These are phyloP conservation scores for Oncorhynchus keta DNA, from an alignment of 2,113 vertebrate genomes.

Conservation along the genomic window DNA sequence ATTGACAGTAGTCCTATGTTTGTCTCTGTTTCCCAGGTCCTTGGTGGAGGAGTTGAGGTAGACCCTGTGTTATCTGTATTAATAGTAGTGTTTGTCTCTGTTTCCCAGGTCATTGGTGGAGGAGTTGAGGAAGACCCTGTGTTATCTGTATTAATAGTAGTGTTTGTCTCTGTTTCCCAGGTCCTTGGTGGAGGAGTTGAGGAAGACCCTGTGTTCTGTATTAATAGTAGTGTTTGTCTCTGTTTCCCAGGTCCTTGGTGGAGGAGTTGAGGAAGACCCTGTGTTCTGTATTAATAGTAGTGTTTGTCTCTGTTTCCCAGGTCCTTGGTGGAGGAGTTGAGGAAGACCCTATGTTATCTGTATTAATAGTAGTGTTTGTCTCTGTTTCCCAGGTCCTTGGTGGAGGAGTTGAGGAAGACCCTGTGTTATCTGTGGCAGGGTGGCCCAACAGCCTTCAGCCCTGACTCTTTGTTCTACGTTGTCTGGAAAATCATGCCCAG, in stretches of 20 bases:
- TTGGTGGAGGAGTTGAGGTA: conserved; percentile 98
- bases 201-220: conserved; percentile 92
- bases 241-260: no score
- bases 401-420: conserved; percentile 98
- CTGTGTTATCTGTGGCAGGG: conserved; percentile 97
- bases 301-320: conserved; percentile 62
- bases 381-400: conserved; percentile 81
- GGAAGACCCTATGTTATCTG: no score
- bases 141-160: no score
- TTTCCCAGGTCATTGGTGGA: conserved; percentile 89
- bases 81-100: no score
- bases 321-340: conserved; percentile 90
- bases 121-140: conserved; percentile 97
- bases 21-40: conserved; percentile 74
- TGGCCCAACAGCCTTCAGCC: conserved; percentile 93
- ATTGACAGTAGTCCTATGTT: conserved; percentile 16
- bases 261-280: no score
- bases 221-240: no score
- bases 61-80: conserved; percentile 89
- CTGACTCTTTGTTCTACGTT: conserved; percentile 95
- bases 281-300: not conserved
- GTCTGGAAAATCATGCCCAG: conserved; percentile 99
- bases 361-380: conserved; percentile 2
- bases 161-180: conserved; percentile 75
- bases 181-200: conserved; percentile 96